Base-by-base conservation (phyloP, 1,140 invertebrate genomes). In the Drosophila watanabei region DNA sequence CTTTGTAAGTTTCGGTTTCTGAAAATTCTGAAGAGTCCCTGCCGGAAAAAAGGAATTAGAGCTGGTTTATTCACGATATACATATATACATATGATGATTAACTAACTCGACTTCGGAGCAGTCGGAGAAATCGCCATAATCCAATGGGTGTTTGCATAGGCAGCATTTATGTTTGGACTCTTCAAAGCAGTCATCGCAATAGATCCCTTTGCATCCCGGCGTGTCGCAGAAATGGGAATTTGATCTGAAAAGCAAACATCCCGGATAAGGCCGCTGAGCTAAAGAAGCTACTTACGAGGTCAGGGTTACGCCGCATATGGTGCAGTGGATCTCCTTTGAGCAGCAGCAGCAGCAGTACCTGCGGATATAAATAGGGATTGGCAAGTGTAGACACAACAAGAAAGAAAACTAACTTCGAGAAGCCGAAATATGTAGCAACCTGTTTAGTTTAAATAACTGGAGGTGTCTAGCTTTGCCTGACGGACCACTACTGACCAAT, bases 91-190 rank as follows among this genome's bases (percentile, higher is more conserved):
- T 14, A 13, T 39, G 33, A 24, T 10, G 6, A 24, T 10, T 6
- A 28, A 81, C 80, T 83, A 63, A 97, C 96, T 93, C 95, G 93
- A 97, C 97, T 87, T 97, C 95, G 75, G 96, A 97, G 9, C 96
- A 93, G 77, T 98, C 97, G 16, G 96, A 96, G 0, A 95, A 78
- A 84, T 97, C 96, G 9, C 96, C 96, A 82, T 97, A 97, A 18
- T 97, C 96, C 4, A 96, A 93, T 0, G 97, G 96, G 3, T 95
- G 94, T 56, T 95, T 93, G 75, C 97, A 98, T 14, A 97, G 94
- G 0, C 96, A 96, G 82, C 97, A 98, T 0, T 95, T 78, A 75
- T 96, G 95, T 11, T 96, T 94, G 4, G 98, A 94, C 79, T 97
- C 96, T 0, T 91, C 85, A 82, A 95, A 98, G 87, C 97, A 98